phyloP scores from a whole-genome alignment of 2,888 invertebrate genomes.

The Germaria angustata region DNA sequence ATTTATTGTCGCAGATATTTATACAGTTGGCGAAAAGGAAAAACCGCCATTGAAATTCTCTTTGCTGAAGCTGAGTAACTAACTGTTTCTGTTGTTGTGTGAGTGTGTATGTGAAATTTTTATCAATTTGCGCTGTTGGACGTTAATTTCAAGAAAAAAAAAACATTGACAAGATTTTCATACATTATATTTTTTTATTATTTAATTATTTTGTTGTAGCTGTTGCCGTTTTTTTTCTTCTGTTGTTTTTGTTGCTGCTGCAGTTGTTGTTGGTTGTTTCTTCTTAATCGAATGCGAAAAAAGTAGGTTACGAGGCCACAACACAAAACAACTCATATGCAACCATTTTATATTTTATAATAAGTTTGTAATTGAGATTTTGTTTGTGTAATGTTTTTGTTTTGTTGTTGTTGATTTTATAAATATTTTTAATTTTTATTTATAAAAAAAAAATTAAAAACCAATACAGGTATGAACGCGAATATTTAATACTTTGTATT shows the following conservation, averaged over 20 bases:
- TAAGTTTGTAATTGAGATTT: constrained; percentile 50
- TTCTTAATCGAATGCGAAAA: constrained; percentile 61
- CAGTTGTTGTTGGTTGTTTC: constrained; percentile 28
- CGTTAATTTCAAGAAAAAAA: background rate
- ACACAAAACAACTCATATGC: constrained; percentile 41
- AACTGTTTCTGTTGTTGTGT: background rate
- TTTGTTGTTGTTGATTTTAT: background rate
- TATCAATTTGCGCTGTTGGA: background rate
- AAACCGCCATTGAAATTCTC: background rate
- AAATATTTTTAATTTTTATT: constrained; percentile 4
- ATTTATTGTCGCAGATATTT: background rate
- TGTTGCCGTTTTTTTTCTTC: constrained; percentile 9
- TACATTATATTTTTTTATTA: background rate
- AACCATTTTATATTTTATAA: constrained; percentile 35
- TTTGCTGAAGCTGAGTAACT: background rate
- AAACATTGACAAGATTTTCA: constrained; percentile 39
- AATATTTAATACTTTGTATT: constrained; percentile 26
- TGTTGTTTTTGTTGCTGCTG: background rate
- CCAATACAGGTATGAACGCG: constrained; percentile 37
- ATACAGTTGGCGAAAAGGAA: constrained; percentile 9
- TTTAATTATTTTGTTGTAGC: constrained; percentile 16
- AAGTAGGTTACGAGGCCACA: constrained; percentile 61
- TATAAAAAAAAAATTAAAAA: background rate
- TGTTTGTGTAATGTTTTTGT: constrained; percentile 20
- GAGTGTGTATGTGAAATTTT: too few species aligned